These are phyloP conservation scores for Axea sp. DNA, from an alignment of 2,888 invertebrate genomes.

Conservation along the genomic window DNA sequence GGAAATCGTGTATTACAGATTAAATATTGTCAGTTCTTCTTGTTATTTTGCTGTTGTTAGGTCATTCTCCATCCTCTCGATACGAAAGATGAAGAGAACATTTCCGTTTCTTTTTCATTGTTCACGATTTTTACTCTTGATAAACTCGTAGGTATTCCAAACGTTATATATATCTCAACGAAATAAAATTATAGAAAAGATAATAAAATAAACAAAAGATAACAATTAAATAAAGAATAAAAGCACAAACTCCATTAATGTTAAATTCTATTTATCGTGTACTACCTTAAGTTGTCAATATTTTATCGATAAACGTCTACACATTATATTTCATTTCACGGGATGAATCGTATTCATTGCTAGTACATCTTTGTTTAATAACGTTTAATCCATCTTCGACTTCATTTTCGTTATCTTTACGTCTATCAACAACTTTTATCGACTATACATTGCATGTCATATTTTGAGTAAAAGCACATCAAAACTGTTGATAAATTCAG, in stretches of 20 bases:
- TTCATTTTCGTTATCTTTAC: constrained; percentile 16
- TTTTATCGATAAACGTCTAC: constrained; percentile 56
- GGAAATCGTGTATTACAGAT: constrained; percentile 51
- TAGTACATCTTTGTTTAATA: constrained; percentile 70
- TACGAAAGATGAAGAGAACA: constrained; percentile 24
- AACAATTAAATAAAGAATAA: constrained; percentile 19
- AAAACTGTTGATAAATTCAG: constrained; percentile 23
- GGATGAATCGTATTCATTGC: constrained; percentile 56
- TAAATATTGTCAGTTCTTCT: constrained; percentile 57
- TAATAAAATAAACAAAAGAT: no score
- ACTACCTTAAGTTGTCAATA: constrained; percentile 53
- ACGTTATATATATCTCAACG: constrained; percentile 15
- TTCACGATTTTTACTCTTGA: constrained; percentile 18
- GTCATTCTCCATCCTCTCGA: constrained; percentile 4
- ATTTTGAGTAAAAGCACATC: constrained; percentile 50
- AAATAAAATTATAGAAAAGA: not conserved
- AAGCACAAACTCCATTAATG: constrained; percentile 45
- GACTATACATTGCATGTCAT: constrained; percentile 22
- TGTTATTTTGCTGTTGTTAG: constrained; percentile 6
- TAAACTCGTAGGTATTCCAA: constrained; percentile 26
- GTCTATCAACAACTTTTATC: constrained; percentile 35
- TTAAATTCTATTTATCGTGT: constrained; percentile 48
- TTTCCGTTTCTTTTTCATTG: constrained; percentile 13
- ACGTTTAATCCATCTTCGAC: constrained; percentile 61
- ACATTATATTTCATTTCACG: constrained; percentile 45